These are phyloP conservation scores for Epiblema foenella DNA, from an alignment of 2,888 invertebrate genomes.

Conservation along the genomic window DNA sequence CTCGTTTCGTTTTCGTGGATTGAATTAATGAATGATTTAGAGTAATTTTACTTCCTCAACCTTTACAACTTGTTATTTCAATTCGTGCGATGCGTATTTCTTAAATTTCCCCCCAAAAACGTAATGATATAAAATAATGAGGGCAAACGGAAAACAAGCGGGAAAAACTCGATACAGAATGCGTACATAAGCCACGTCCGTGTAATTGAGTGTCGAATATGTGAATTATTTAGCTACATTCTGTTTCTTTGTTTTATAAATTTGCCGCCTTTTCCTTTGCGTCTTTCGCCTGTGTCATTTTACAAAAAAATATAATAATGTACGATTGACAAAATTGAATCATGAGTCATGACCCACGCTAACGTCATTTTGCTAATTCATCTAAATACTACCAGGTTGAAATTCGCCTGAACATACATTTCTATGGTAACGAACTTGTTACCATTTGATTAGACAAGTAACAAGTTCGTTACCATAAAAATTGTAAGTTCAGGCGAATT, in stretches of 20 bases:
- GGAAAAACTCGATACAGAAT: slow-evolving; percentile 33
- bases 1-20: too few relatives aligned
- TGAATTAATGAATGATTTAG: too few relatives aligned
- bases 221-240: slow-evolving; percentile 38
- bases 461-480: too few relatives aligned
- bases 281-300: neutral
- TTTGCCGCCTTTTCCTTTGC: slow-evolving; percentile 27
- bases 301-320: neutral
- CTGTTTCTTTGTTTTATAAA: slow-evolving; percentile 19
- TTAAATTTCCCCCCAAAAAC: slow-evolving; percentile 6
- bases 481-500: too few relatives aligned
- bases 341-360: too few relatives aligned
- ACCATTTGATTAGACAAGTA: too few relatives aligned
- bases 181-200: slow-evolving; percentile 23
- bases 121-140: slow-evolving; percentile 35
- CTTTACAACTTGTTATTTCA: neutral
- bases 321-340: too few relatives aligned
- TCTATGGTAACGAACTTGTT: too few relatives aligned
- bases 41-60: too few relatives aligned
- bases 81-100: neutral
- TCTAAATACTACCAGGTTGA: too few relatives aligned
- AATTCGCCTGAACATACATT: too few relatives aligned
- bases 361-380: too few relatives aligned
- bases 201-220: slow-evolving; percentile 36
- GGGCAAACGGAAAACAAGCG: slow-evolving; percentile 27